These are phyloP conservation scores for Pygathrix nemaeus DNA, from an alignment of 2,113 vertebrate genomes.

Conservation along the genomic window DNA sequence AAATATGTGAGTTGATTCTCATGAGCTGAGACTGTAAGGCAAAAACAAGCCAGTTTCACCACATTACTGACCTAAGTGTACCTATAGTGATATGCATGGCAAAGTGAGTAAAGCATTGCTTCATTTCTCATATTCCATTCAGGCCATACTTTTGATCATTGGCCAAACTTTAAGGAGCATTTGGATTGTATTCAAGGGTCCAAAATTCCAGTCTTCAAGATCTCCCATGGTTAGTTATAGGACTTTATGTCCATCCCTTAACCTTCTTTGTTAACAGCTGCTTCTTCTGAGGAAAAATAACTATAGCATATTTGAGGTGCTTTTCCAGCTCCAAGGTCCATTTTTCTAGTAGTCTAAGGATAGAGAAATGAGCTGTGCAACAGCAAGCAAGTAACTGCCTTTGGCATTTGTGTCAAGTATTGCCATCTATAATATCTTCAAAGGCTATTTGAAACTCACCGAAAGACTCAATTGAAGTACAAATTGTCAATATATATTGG, in stretches of 20 bases:
- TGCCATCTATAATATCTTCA: background rate
- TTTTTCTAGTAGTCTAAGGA: background rate
- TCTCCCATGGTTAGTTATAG: background rate
- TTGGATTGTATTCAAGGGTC: background rate
- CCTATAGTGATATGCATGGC: background rate
- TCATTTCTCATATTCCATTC: background rate
- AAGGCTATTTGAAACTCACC: slow-evolving; percentile 25
- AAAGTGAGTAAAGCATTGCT: background rate
- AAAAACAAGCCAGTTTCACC: background rate
- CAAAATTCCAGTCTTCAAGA: background rate
- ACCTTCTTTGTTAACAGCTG: background rate
- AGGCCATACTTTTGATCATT: background rate
- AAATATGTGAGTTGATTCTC: background rate
- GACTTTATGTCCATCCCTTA: background rate
- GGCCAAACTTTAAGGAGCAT: background rate
- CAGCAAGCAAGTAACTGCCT: background rate
- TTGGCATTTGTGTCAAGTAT: slow-evolving; percentile 1
- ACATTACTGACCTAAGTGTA: background rate
- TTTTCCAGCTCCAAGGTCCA: background rate
- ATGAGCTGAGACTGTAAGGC: background rate
- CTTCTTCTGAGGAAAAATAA: background rate
- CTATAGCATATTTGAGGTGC: background rate
- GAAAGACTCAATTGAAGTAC: background rate
- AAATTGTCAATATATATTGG: background rate
- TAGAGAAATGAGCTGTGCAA: background rate